Percentiles rank a stretch among this genome's conserved stretches.
These are phyloP conservation scores for Oenanthe melanoleuca DNA, from an alignment of 2,113 vertebrate species.

Conservation along the genomic window DNA sequence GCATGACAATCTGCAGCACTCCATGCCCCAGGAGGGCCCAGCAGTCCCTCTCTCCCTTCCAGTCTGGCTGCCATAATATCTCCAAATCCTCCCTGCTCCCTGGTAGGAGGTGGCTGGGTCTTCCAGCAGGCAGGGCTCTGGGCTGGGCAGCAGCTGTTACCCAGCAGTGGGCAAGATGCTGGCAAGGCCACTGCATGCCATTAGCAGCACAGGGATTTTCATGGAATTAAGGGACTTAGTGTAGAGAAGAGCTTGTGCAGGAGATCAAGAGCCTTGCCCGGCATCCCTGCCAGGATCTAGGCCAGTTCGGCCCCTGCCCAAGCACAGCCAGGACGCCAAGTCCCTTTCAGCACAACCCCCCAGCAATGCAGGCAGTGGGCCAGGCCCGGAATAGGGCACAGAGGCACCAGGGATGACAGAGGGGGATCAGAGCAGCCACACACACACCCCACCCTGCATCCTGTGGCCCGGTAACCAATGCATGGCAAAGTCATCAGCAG, in stretches of 20 bases:
- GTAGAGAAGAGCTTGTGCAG: background rate
- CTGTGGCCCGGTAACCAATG: accelerated
- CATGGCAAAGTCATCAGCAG: accelerated
- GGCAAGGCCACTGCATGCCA: background rate
- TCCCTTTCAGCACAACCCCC: slow-evolving; percentile 48
- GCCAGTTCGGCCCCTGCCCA: background rate
- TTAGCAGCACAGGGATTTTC: slow-evolving; percentile 28
- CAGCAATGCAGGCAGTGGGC: slow-evolving; percentile 15
- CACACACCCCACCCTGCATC: background rate
- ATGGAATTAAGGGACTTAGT: slow-evolving; percentile 45
- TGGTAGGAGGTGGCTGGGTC: background rate
- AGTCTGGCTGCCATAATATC: background rate
- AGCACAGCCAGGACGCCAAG: background rate
- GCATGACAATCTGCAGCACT: background rate
- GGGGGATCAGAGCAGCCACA: background rate
- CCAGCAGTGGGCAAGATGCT: background rate
- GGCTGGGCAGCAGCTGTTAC: background rate
- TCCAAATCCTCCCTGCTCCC: background rate
- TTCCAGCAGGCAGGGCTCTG: background rate
- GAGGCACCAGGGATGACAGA: background rate
- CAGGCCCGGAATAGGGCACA: slow-evolving; percentile 14
- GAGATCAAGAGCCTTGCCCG: background rate
- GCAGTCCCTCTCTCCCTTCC: background rate
- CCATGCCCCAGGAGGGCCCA: background rate
- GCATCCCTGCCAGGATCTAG: background rate